phyloP scores from a whole-genome alignment of 2,113 vertebrate genomes.

The Puffinus mauretanicus region DNA sequence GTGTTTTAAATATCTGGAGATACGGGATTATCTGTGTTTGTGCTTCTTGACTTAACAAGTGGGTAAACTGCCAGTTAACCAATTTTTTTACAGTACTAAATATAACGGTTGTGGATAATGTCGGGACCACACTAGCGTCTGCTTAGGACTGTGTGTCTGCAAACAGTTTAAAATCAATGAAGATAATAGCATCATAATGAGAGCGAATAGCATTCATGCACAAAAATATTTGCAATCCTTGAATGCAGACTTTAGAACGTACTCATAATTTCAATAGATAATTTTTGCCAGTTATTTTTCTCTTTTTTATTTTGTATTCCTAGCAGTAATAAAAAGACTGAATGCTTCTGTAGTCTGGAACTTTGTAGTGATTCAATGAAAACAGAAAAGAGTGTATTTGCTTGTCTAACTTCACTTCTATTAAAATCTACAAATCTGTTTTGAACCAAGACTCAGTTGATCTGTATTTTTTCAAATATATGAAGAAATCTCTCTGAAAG shows the following conservation, averaged over 20 bases:
- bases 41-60: neutral
- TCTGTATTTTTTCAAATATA: neutral
- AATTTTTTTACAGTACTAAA: neutral
- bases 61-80: neutral
- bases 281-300: neutral
- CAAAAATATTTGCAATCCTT: neutral
- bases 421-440: neutral
- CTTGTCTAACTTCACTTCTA: neutral
- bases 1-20: neutral
- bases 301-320: neutral
- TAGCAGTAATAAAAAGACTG: neutral
- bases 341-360: neutral
- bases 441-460: neutral
- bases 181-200: neutral
- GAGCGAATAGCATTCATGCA: neutral
- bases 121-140: neutral
- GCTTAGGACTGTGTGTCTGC: neutral
- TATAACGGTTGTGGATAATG: neutral
- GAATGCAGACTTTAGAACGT: neutral
- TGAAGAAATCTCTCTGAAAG: neutral
- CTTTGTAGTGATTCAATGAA: neutral
- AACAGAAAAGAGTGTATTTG: neutral
- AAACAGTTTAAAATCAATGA: neutral
- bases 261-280: neutral
- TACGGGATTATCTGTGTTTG: neutral